A percentile compares a stretch with the other conserved stretches of the same genome.
Evolutionary conservation across 1,140 invertebrate genomes (phyloP).

Genomic region (Hylaeus volcanicus): DNA sequence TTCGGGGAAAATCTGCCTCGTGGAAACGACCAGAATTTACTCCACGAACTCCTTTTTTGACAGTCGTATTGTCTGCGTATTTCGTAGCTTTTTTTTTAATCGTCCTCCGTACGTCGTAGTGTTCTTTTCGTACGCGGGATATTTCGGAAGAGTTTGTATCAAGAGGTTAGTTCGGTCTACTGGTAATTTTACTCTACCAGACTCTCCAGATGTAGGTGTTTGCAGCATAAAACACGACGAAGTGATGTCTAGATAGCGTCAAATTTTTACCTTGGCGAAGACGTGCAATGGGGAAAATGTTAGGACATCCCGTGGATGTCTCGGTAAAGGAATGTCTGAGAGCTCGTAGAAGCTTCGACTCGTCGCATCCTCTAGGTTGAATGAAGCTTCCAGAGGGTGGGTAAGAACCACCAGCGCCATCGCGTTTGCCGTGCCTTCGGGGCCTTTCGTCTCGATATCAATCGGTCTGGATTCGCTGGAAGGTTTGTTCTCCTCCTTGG

Average conservation of each 20-base stretch:
- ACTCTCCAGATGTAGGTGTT: too few species aligned
- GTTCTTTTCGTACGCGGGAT: too few species aligned
- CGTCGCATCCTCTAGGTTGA: conserved; percentile 46
- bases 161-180: too few species aligned
- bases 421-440: conserved; percentile 46
- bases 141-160: too few species aligned
- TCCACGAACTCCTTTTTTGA: neutral
- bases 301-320: conserved; percentile 30
- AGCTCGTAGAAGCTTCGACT: conserved; percentile 53
- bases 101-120: too few species aligned
- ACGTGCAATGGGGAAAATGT: conserved; percentile 27
- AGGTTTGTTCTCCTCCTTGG: conserved; percentile 54
- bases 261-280: neutral
- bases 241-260: too few species aligned
- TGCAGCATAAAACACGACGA: too few species aligned
- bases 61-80: neutral
- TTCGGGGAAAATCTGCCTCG: neutral
- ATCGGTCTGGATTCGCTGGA: conserved; percentile 40
- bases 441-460: conserved; percentile 51
- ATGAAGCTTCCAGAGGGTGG: conserved; percentile 37
- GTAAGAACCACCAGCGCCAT: conserved; percentile 17
- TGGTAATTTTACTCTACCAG: too few species aligned
- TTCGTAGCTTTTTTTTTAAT: too few species aligned
- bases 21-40: neutral
- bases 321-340: conserved; percentile 31